Evolutionary conservation across 2,113 vertebrate species (phyloP).

Genomic region (Pseudorectes ferrugineus): DNA sequence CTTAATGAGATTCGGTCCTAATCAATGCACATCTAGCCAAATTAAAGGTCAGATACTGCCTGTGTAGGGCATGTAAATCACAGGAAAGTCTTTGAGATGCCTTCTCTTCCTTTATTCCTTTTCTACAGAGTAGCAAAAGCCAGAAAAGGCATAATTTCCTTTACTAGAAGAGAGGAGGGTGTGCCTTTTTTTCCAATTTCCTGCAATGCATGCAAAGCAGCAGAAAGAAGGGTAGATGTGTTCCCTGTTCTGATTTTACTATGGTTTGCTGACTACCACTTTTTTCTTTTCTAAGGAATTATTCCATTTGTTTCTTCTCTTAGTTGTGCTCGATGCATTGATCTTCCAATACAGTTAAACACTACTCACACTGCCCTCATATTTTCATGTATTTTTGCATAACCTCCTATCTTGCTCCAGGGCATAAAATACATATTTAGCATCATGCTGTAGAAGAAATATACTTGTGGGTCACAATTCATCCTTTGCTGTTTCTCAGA

Average conservation of each 20-base stretch:
- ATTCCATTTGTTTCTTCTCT: background rate
- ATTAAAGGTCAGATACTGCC: constrained; percentile 27
- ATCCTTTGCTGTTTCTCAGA: background rate
- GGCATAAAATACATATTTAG: background rate
- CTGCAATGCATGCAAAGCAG: background rate
- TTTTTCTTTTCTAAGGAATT: background rate
- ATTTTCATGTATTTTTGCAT: background rate
- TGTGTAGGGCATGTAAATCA: background rate
- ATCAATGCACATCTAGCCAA: constrained; percentile 20
- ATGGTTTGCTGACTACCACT: background rate
- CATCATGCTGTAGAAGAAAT: background rate
- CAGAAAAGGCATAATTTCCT: background rate
- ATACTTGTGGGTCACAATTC: background rate
- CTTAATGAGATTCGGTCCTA: constrained; percentile 18
- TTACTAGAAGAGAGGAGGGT: background rate
- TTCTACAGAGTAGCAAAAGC: background rate
- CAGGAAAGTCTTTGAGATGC: background rate
- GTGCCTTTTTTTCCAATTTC: background rate
- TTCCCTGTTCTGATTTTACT: background rate
- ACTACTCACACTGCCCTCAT: background rate
- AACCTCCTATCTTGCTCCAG: background rate
- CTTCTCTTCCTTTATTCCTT: background rate
- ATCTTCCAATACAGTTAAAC: background rate
- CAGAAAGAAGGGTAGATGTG: background rate
- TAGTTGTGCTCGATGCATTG: background rate